A percentile compares a stretch with the other conserved stretches of the same genome.
Conservation (phyloP, 2,113 vertebrate species). For the Peucedramus taeniatus region DNA sequence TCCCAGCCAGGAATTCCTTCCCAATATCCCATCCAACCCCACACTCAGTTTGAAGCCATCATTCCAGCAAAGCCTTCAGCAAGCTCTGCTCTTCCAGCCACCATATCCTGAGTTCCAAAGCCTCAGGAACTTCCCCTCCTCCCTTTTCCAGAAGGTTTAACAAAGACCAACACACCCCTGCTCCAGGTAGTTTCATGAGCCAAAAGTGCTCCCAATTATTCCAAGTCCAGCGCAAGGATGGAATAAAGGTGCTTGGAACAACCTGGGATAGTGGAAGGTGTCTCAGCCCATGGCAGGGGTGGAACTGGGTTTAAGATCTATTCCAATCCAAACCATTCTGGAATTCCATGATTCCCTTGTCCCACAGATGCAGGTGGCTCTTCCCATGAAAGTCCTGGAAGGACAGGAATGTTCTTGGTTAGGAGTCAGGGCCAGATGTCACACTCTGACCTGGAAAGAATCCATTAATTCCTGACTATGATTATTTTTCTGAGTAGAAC, state of each 20-base stretch:
- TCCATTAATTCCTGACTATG: rapidly evolving
- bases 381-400: not conserved
- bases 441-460: not conserved
- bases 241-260: not conserved
- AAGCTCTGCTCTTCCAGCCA: not conserved
- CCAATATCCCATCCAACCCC: not conserved
- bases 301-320: not conserved
- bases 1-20: not conserved
- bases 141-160: not conserved
- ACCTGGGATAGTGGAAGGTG: not conserved
- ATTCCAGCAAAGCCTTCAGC: not conserved
- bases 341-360: not conserved
- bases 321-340: not conserved
- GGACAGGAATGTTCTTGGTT: not conserved
- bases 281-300: not conserved
- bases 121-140: rapidly evolving
- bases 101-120: rapidly evolving
- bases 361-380: not conserved
- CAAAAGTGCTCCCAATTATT: not conserved
- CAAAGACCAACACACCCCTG: not conserved
- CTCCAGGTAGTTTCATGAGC: not conserved
- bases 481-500: not conserved
- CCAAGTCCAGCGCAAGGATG: rapidly evolving
- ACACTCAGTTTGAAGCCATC: not conserved
- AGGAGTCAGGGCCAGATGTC: rapidly evolving